Base-by-base conservation (phyloP, 1,140 invertebrate species). In the Drosophila guanche region DNA sequence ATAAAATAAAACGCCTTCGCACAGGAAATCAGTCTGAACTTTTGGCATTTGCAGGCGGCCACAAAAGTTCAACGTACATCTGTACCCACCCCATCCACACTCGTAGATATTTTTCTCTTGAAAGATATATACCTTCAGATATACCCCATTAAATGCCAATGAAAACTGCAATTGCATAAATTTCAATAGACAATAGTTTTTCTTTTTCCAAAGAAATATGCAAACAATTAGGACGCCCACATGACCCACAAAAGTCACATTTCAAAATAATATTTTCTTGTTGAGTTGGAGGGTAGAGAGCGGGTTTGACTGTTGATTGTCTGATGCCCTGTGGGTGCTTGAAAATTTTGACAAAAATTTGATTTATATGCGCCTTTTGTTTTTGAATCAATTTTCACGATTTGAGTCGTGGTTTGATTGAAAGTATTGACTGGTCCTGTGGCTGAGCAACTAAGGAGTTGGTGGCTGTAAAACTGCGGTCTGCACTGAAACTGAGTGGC, bases 191-290 rank as follows among this genome's bases (percentile, higher is more conserved):
- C 74, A 74, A 66, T 63, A 14, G 27, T 33, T 33, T 37, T 52
- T 10, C 20, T 33, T 37, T 52, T 10, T 14, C 14, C 10, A 52
- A 55, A 58, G 68, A 62, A 74, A 84, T 61, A 71, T 85, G 54
- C 81, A 60, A 74, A 81, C 80, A 85, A 86, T 85, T 85, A 86
- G 60, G 60, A 85, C 80, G 73, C 81, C 80, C 83, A 85, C 80
- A 61, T 86, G 68, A 71, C 45, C 55, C 47, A 60, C 53, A 74
- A 59, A 84, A 50, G 55, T 74, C 56, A 61, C 50, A 76, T 76
- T 68, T 41, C 23, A n/a, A 66, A 43, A 16, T 42, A 43, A 5
- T 27, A 27, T 27, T 27, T 5, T 27, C 5, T 25, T 25, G 23
- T 12, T 20, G 1, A 0, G 29, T 10, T 16, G 22, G 10, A n/a